These are phyloP conservation scores for Drosophila kurseongensis DNA, from an alignment of 1,140 invertebrate species.

Conservation along the genomic window DNA sequence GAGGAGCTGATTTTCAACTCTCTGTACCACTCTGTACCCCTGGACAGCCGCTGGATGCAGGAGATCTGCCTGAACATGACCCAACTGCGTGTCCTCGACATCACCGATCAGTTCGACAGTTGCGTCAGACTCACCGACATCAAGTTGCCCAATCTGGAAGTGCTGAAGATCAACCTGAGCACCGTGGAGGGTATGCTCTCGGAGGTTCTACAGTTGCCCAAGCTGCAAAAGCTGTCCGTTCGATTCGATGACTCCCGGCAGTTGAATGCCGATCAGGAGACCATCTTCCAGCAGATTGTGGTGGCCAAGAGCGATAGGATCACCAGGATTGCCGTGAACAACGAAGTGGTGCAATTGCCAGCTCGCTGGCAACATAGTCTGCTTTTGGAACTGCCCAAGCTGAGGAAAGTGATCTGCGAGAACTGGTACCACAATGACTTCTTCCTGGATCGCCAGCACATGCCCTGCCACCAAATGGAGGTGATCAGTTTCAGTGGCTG, in stretches of 20 bases:
- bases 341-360: constrained; percentile 70
- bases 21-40: constrained; percentile 63
- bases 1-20: constrained; percentile 69
- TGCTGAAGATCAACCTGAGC: constrained; percentile 69
- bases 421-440: constrained; percentile 70
- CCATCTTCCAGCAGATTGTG: constrained; percentile 71
- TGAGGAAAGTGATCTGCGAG: constrained; percentile 56
- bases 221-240: constrained; percentile 54
- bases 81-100: constrained; percentile 53
- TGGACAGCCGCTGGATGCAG: constrained; percentile 63
- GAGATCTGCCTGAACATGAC: constrained; percentile 63
- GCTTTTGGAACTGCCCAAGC: constrained; percentile 63
- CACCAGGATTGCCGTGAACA: constrained; percentile 63
- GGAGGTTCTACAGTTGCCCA: constrained; percentile 62
- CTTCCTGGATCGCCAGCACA: constrained; percentile 61
- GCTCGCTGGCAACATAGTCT: constrained; percentile 60
- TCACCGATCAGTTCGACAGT: constrained; percentile 69
- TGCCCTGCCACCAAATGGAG: constrained; percentile 68
- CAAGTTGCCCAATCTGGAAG: constrained; percentile 65
- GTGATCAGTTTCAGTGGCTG: constrained; percentile 68
- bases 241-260: constrained; percentile 67
- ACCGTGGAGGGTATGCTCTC: constrained; percentile 56
- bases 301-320: constrained; percentile 68
- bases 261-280: constrained; percentile 61
- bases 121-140: constrained; percentile 51